Percentiles rank a stretch among this genome's conserved stretches.
These are phyloP conservation scores for Falco novaeseelandiae DNA, from an alignment of 2,797 vertebrate species.

Conservation along the genomic window DNA sequence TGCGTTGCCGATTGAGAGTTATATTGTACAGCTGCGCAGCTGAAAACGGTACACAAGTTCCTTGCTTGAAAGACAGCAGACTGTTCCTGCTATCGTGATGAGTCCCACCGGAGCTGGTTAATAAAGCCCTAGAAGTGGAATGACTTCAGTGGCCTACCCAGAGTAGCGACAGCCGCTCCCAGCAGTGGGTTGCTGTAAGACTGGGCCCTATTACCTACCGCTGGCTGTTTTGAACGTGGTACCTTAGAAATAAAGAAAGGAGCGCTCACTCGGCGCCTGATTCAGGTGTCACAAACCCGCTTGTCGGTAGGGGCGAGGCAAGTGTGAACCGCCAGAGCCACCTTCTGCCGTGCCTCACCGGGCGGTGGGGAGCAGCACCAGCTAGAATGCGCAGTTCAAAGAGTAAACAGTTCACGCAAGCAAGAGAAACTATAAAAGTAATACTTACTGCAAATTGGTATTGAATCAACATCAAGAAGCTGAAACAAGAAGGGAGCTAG, in stretches of 20 bases:
- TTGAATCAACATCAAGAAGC: not conserved
- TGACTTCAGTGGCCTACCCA: not conserved
- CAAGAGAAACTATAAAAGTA: not conserved
- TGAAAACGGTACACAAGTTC: not conserved
- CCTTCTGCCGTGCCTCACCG: not conserved
- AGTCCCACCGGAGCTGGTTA: not conserved
- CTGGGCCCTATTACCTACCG: not conserved
- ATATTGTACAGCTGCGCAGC: rapidly evolving
- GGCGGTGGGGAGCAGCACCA: not conserved
- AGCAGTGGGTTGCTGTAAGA: not conserved
- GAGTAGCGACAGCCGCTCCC: not conserved
- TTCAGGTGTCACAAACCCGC: not conserved
- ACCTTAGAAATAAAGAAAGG: not conserved
- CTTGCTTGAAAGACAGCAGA: not conserved
- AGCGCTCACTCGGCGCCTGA: rapidly evolving
- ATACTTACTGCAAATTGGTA: slow-evolving; percentile 2
- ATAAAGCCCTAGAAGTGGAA: slow-evolving; percentile 1
- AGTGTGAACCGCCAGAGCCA: not conserved
- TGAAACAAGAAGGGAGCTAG: not conserved
- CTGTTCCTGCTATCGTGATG: not conserved
- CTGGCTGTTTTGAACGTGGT: not conserved
- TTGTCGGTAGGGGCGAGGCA: not conserved
- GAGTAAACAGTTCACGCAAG: not conserved
- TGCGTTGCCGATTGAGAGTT: not conserved
- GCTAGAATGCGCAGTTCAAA: not conserved